Percentiles rank a stretch among this genome's conserved stretches.
These are phyloP conservation scores for Petroica traversi DNA, from an alignment of 2,113 vertebrate genomes.

Conservation along the genomic window DNA sequence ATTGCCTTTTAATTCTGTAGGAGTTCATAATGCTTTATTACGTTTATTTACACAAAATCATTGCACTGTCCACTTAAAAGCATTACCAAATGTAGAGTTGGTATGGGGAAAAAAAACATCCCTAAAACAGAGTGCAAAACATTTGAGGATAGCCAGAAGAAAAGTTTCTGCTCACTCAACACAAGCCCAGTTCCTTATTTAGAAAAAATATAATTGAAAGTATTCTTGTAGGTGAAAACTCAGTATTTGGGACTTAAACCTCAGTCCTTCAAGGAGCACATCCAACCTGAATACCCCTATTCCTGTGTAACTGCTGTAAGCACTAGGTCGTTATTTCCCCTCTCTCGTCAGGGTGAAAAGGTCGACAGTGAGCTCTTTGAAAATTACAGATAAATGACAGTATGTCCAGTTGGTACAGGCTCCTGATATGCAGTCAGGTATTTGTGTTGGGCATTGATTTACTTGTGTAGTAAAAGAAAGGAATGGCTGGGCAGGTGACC, in stretches of 20 bases:
- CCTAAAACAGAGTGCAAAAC: not conserved
- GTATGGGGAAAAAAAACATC: not conserved
- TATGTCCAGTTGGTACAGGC: not conserved
- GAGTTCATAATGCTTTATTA: not conserved
- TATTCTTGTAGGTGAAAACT: not conserved
- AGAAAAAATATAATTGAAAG: not conserved
- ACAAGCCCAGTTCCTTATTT: not conserved
- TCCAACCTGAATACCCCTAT: not conserved
- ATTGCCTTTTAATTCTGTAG: not conserved
- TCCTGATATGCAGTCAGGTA: accelerated
- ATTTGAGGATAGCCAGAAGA: not conserved
- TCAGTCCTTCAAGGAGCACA: not conserved
- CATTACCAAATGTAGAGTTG: not conserved
- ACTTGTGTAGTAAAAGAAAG: not conserved
- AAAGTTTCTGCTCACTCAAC: not conserved
- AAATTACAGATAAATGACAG: not conserved
- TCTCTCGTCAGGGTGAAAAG: not conserved
- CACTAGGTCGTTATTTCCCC: not conserved
- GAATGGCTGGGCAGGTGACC: not conserved
- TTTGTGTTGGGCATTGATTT: not conserved
- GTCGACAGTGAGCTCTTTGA: not conserved
- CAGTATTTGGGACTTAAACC: not conserved
- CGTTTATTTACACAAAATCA: not conserved
- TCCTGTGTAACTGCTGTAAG: not conserved
- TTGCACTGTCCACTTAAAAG: not conserved